These are phyloP conservation scores for Chesias legatella DNA, from an alignment of 2,888 invertebrate species.

Conservation along the genomic window DNA sequence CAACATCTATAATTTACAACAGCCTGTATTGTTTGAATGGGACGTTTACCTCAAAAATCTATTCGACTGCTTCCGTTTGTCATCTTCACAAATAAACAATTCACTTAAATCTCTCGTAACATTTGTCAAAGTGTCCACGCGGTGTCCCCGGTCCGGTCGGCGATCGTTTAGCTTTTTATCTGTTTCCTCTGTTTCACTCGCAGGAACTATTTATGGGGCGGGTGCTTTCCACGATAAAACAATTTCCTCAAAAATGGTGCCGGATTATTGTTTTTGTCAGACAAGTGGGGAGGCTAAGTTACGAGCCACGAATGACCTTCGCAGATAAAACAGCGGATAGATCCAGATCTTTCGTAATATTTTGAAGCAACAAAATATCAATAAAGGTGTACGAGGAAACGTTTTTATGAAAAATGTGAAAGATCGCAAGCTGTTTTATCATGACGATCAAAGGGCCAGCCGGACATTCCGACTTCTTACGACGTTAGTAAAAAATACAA, in stretches of 20 bases:
- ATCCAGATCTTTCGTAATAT: constrained; percentile 36
- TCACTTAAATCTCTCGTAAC: constrained; percentile 23
- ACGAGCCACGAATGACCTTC: constrained; percentile 64
- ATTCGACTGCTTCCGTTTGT: constrained; percentile 2
- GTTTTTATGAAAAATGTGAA: constrained; percentile 59
- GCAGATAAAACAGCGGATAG: constrained; percentile 40
- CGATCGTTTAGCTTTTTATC: constrained; percentile 68
- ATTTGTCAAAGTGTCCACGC: constrained; percentile 56
- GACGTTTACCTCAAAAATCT: not conserved
- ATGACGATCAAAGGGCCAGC: constrained; percentile 78
- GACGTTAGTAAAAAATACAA: constrained; percentile 80
- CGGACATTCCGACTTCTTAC: constrained; percentile 78
- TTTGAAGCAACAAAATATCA: constrained; percentile 53
- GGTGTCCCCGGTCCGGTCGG: constrained; percentile 42
- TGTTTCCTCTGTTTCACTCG: constrained; percentile 70
- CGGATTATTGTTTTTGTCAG: constrained; percentile 75
- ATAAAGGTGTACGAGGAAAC: constrained; percentile 55
- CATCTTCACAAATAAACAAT: constrained; percentile 14
- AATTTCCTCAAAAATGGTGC: constrained; percentile 67
- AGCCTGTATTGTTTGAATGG: too few species aligned
- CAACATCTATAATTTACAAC: too few species aligned
- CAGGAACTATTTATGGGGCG: constrained; percentile 70
- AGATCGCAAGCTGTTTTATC: constrained; percentile 73
- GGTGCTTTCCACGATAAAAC: constrained; percentile 74
- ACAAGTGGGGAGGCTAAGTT: constrained; percentile 62